Conservation (phyloP, 2,113 vertebrate genomes). For the Thalassarche chlororhynchos region DNA sequence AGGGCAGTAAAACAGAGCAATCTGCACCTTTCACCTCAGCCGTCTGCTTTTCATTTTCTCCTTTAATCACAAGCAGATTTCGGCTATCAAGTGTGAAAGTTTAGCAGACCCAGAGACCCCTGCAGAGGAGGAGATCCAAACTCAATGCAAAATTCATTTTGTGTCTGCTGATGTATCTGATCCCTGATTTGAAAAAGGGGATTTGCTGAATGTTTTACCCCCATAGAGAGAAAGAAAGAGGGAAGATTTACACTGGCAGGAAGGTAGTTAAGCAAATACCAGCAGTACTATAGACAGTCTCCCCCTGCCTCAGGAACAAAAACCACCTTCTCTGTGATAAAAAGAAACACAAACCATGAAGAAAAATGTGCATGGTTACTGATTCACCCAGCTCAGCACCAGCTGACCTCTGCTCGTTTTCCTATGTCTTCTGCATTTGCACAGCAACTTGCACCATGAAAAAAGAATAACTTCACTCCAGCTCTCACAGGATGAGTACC, state of each 20-base stretch:
- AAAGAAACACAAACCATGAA: neutral
- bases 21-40: constrained; percentile 44
- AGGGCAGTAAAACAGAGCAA: neutral
- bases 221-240: neutral
- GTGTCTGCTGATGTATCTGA: constrained; percentile 14
- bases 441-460: neutral
- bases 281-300: neutral
- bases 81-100: neutral
- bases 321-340: neutral
- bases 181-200: neutral
- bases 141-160: neutral
- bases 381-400: neutral
- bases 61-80: constrained; percentile 51
- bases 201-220: constrained; percentile 8
- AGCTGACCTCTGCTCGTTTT: neutral
- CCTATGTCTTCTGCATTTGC: neutral
- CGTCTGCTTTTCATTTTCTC: constrained; percentile 43
- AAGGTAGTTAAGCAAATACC: constrained; percentile 9
- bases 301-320: neutral
- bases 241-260: neutral
- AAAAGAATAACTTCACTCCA: neutral
- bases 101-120: constrained; percentile 18
- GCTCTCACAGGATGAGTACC: neutral
- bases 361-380: neutral
- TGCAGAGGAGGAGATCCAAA: neutral